Base-by-base conservation (phyloP, 2,888 invertebrate genomes). In the Amaurobius ferox region DNA sequence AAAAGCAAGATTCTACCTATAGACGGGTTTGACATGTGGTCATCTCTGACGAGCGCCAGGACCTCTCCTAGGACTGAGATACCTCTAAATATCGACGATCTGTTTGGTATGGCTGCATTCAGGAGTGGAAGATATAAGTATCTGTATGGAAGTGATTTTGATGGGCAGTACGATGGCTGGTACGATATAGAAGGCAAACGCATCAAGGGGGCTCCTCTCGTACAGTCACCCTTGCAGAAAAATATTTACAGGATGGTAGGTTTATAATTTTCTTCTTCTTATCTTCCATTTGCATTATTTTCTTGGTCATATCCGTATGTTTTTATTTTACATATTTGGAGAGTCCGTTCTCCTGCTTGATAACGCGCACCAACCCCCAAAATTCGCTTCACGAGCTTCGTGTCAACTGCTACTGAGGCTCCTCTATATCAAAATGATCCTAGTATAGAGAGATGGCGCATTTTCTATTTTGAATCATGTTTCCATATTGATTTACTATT, bases 21-120 rank as follows among this genome's bases (percentile, higher is more conserved):
- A 13, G 77, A 89, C 62, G 88, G 89, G 1, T 44, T 68, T 48
- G 79, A 87, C 29, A 48, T 77, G 32, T 89, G 88, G 89, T 90
- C 93, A 0, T 92, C 94, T 0, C 90, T 97, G n/a, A 93, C 94
- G 0, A 91, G 93, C 6, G 93, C 95, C 13, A 19, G 32, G 1
- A 78, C 80, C 11, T 70, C 73, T 88, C 87, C 55, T 48, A 92
- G 97, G 62, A 93, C 91, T 0, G 93, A 93, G 23, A 92, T 97
- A 19, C 92, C 98, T 0, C 97, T 97, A 90, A 98, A 97, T 90
- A 98, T 98, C 74, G 98, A 98, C 90, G 91, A 91, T 1, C 40
- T 86, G 1, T 66, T 93, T 90, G 94, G 94, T 2, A 94, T 93
- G 88, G 94, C 77, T 26, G 88, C 88, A 5, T 71, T 88, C 13